Evolutionary conservation across 2,113 vertebrate species (phyloP).

Genomic region (Percopsis transmontana): DNA sequence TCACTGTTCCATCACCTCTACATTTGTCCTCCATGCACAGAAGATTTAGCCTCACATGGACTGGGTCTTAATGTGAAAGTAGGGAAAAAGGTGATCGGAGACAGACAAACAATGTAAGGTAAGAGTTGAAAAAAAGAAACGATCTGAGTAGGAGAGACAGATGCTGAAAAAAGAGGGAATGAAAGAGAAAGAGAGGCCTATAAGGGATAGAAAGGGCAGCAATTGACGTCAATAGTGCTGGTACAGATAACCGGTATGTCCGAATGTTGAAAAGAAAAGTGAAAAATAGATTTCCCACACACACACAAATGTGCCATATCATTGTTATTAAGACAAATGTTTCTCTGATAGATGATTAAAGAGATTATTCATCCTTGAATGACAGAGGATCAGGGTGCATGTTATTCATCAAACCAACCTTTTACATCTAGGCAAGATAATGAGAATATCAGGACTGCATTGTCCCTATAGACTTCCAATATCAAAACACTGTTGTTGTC

Average conservation of each 20-base stretch:
- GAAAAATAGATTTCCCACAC: constrained; percentile 14
- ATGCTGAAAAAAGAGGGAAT: constrained; percentile 7
- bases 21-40: background rate
- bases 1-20: constrained; percentile 1
- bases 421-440: constrained; percentile 37
- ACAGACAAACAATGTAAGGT: constrained; percentile 10
- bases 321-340: constrained; percentile 11
- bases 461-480: constrained; percentile 18
- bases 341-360: constrained; percentile 15
- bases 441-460: constrained; percentile 37
- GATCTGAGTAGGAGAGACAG: constrained; percentile 3
- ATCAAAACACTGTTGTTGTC: background rate
- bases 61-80: constrained; percentile 1
- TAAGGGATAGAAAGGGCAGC: too few relatives aligned
- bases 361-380: constrained; percentile 20
- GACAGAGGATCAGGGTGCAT: constrained; percentile 15
- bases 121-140: background rate
- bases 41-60: background rate
- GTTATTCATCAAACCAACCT: constrained; percentile 24
- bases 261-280: background rate
- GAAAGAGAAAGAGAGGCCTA: constrained; percentile 31
- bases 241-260: too few relatives aligned
- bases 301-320: background rate
- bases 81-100: constrained; percentile 4
- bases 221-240: too few relatives aligned